Base-by-base conservation (phyloP, 2,888 invertebrate species). In the Masnerella sp. region DNA sequence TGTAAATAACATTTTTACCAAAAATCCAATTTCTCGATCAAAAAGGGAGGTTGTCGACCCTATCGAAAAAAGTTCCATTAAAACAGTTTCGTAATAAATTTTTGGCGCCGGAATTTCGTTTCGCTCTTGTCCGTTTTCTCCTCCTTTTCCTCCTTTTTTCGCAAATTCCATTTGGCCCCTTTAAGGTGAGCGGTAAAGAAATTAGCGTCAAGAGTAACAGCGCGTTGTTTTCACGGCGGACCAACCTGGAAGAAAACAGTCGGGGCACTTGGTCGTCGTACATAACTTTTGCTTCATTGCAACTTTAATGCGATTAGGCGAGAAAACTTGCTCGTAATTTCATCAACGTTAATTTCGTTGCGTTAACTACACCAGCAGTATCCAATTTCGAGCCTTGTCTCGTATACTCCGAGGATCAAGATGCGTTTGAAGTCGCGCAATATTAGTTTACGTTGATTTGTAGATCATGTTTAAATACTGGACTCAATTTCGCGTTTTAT, bases 291-390 rank as follows among this genome's bases (percentile, higher is more conserved):
- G 38, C 58, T 38, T 52, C 59, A 59, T 68, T 68, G 64, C 58
- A 75, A 75, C 62, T 75, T 75, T 68, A 68, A 75, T 59, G 59
- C 47, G 52, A 71, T 70, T 71, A 71, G 54, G 58, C 56, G 67
- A 61, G 70, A 64, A 71, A 75, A 71, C 64, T 75, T 72, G 64
- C 59, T 54, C 52, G 71, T 70, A 71, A 75, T 75, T 71, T 68
- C 71, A 68, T 75, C 62, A 61, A 22, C 58, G 68, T 58, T 52
- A 75, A 75, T 56, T 56, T 49, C 17, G 65, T 74, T 61, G 67
- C 58, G 51, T 62, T 67, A 69, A 71, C 54, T 67, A 36, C 58
- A 62, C 42, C 67, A 58, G 61, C 62, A 51, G 56, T 71, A 71
- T 71, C 70, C 12, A 70, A 61, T 74, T 74, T 67, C 62, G 15